These are phyloP conservation scores for Dendrolimus kikuchii DNA, from an alignment of 1,140 invertebrate species.

Conservation along the genomic window DNA sequence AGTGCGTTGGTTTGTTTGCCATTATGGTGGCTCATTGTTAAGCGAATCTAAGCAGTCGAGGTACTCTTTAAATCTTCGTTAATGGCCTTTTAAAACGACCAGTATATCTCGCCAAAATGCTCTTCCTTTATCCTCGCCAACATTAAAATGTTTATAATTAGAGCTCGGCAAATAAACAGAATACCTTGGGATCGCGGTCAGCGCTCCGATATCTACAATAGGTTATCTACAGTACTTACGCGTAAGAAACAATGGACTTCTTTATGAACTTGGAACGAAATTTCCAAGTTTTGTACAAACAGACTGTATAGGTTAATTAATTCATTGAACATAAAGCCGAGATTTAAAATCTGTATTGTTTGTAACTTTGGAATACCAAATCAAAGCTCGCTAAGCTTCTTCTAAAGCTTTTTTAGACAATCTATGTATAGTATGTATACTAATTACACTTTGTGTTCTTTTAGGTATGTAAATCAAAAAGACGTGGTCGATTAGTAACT, in stretches of 20 bases:
- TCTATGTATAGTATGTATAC: no score
- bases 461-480: no score
- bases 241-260: neutral
- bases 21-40: constrained; percentile 38
- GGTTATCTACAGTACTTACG: neutral
- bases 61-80: constrained; percentile 46
- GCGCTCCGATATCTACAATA: constrained; percentile 2
- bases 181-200: neutral
- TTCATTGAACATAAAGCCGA: constrained; percentile 1
- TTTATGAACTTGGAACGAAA: constrained; percentile 1
- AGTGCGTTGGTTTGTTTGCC: constrained; percentile 29
- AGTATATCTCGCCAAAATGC: constrained; percentile 33
- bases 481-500: no score
- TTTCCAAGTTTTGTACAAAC: neutral
- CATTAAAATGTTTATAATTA: constrained; percentile 34
- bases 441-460: no score
- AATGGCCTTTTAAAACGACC: constrained; percentile 46
- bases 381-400: no score
- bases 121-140: constrained; percentile 21
- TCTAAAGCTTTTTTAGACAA: no score
- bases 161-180: constrained; percentile 12
- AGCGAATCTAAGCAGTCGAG: constrained; percentile 34
- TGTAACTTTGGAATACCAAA: no score
- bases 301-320: no score
- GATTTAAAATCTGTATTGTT: neutral